phyloP scores from a whole-genome alignment of 2,113 vertebrate genomes.

The Gulo gulo region DNA sequence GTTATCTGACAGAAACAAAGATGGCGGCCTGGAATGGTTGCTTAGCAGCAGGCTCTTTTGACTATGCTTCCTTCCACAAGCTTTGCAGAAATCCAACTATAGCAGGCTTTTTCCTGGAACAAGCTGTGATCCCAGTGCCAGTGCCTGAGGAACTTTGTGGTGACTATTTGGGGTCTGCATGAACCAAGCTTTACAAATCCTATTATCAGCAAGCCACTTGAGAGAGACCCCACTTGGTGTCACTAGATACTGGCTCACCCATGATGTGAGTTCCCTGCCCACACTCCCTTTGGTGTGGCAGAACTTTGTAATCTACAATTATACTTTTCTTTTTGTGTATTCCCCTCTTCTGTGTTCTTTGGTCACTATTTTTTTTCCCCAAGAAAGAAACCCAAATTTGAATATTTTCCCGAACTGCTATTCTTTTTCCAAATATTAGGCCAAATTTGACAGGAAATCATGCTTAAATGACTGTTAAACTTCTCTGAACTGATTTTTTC shows the following conservation, averaged over 20 bases:
- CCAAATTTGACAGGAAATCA: constrained; percentile 27
- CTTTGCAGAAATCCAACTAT: not conserved
- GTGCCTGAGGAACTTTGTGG: not conserved
- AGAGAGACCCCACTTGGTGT: not conserved
- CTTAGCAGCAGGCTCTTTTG: not conserved
- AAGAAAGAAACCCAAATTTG: not conserved
- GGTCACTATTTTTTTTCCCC: not conserved
- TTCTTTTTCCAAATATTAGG: constrained; percentile 14
- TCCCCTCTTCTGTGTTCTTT: not conserved
- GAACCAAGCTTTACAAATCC: not conserved
- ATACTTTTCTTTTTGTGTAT: not conserved
- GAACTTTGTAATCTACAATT: not conserved
- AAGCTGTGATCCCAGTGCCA: not conserved
- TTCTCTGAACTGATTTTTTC: constrained; percentile 18
- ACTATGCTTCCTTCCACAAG: not conserved
- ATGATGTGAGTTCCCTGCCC: not conserved
- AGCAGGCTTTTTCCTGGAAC: not conserved
- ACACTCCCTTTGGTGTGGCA: not conserved
- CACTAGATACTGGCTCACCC: not conserved
- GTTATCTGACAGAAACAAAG: not conserved
- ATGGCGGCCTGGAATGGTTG: not conserved
- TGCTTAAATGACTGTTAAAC: not conserved
- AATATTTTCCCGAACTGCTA: not conserved
- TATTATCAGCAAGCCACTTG: not conserved
- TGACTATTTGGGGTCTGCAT: not conserved